Percentiles rank a stretch among this genome's conserved stretches.
Conservation (phyloP, 2,888 invertebrate genomes). For the Suillia variegata region DNA sequence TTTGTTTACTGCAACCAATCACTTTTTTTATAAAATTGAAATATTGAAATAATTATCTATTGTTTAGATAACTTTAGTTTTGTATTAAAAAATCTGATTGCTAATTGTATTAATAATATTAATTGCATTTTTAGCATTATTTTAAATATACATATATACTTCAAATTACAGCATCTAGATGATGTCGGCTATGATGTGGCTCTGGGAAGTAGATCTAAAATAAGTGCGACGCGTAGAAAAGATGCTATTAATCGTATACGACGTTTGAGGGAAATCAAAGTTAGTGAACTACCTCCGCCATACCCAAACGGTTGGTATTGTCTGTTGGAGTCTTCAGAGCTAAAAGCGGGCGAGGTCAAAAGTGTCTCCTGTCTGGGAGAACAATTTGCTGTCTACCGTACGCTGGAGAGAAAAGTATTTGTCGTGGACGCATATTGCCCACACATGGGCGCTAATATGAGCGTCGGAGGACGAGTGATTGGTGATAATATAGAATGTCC, state of each 20-base stretch:
- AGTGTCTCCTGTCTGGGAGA: conserved; percentile 73
- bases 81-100: too few species aligned
- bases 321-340: conserved; percentile 70
- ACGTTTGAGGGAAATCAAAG: conserved; percentile 66
- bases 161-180: conserved; percentile 36
- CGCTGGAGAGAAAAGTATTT: conserved; percentile 67
- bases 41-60: too few species aligned
- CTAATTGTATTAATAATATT: too few species aligned
- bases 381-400: conserved; percentile 74
- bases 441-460: conserved; percentile 87
- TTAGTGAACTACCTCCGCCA: conserved; percentile 72
- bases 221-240: conserved; percentile 33
- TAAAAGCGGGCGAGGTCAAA: conserved; percentile 65
- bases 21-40: too few species aligned
- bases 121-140: too few species aligned
- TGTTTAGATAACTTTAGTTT: too few species aligned
- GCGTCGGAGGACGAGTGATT: conserved; percentile 75
- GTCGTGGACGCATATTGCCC: conserved; percentile 88
- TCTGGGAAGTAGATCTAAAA: conserved; percentile 19
- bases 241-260: conserved; percentile 62
- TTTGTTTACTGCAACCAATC: too few species aligned
- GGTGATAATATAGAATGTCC: conserved; percentile 86
- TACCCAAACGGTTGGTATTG: conserved; percentile 92
- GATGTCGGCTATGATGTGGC: conserved; percentile 36
- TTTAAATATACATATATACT: neutral